phyloP scores from a whole-genome alignment of 2,888 invertebrate species.

The Disparrhopalites patrizii region DNA sequence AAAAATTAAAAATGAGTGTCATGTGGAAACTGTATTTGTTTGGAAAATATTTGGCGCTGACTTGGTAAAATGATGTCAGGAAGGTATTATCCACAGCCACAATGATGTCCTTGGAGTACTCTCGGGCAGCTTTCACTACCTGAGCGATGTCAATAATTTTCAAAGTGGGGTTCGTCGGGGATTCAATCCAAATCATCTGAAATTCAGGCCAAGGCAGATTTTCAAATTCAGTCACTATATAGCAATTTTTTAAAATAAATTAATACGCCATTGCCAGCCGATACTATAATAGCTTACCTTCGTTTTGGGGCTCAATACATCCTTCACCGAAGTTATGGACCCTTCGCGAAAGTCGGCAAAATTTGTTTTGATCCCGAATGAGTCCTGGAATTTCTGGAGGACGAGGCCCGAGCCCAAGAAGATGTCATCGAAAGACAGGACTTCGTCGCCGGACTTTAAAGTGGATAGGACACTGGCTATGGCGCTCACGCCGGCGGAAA shows the following conservation, averaged over 20 bases:
- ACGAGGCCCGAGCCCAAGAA: slow-evolving; percentile 23
- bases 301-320: background rate
- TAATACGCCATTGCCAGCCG: background rate
- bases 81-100: slow-evolving; percentile 61
- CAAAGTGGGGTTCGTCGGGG: slow-evolving; percentile 60
- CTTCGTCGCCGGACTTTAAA: slow-evolving; percentile 26
- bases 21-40: no score
- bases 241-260: background rate
- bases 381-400: slow-evolving; percentile 35
- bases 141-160: slow-evolving; percentile 57
- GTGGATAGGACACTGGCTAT: slow-evolving; percentile 11
- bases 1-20: background rate
- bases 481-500: slow-evolving; percentile 30
- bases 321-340: background rate
- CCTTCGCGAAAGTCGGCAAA: slow-evolving; percentile 55
- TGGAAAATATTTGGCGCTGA: no score
- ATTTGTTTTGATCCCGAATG: slow-evolving; percentile 52
- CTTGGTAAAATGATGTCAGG: slow-evolving; percentile 57
- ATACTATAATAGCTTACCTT: background rate
- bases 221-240: background rate
- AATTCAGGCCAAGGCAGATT: slow-evolving; percentile 2
- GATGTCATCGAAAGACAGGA: slow-evolving; percentile 10
- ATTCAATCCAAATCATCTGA: slow-evolving; percentile 59
- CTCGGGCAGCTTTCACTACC: slow-evolving; percentile 51
- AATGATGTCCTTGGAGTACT: slow-evolving; percentile 50